Evolutionary conservation across 2,113 vertebrate species (phyloP), one percentile per base, ranked within the genome.

Genomic region (Equus quagga): DNA sequence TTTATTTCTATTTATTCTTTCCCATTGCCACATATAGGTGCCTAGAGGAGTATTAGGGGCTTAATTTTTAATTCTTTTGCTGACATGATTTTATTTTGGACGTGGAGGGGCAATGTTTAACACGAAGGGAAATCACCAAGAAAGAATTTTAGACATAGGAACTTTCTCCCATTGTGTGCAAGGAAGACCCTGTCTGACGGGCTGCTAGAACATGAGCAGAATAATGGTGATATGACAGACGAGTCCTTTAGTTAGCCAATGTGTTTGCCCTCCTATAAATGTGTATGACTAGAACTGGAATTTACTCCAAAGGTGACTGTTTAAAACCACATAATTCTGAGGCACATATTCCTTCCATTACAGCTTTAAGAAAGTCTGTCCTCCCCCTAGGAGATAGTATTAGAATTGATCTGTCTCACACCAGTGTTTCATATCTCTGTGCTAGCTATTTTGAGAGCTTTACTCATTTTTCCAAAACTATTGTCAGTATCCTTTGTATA

Each of bases 381-480:
- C 19, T 90, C 31, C 76, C 78, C 41, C 56, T 51, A 41, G 49
- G n/a, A 88, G 85, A 82, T n/a, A 33, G 46, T n/a, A 8, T 93
- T 93, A 82, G 49, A 82, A 93, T n/a, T 91, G 72, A 62, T 93
- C 67, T 56, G 70, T 51, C 13, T 85, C 81, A 79, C 12, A 33
- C 33, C 60, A 88, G 28, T 70, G 56, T 89, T 76, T 96, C 85
- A 26, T 82, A 78, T 90, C 28, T 95, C 91, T 93, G 69, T 46
- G 60, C 81, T 79, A 94, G 65, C 73, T 89, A 60, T 96, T 92
- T 87, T 93, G 56, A 93, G n/a, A 87, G 65, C 75, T 95, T 81
- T 69, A 95, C 89, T 96, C 73, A 94, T 93, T 97, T 97, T 91
- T 79, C 70, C 15, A 91, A 93, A 97, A 90, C 70, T 80, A 54